Evolutionary conservation across 2,888 invertebrate genomes (phyloP).

Genomic region (Torymus auratus): DNA sequence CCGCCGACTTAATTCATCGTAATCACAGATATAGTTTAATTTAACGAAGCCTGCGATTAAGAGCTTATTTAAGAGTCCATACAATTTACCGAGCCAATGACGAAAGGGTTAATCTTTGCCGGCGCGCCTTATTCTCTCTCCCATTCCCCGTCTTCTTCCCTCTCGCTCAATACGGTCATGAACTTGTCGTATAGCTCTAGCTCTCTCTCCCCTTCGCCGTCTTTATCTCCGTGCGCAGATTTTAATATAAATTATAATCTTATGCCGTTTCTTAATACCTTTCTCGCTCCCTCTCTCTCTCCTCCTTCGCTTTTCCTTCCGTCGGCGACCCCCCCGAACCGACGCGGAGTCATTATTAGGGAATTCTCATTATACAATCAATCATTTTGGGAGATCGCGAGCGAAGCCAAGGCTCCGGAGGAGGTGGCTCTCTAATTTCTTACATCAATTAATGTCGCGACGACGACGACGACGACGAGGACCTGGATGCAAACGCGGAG

Average conservation of each 20-base stretch:
- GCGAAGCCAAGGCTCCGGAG: conserved; percentile 50
- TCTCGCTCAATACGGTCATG: conserved; percentile 55
- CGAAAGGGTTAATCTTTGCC: conserved; percentile 57
- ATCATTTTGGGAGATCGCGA: conserved; percentile 71
- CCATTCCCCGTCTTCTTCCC: no score
- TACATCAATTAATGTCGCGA: conserved; percentile 72
- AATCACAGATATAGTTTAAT: conserved; percentile 50
- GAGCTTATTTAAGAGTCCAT: conserved; percentile 60
- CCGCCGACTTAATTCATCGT: conserved; percentile 21
- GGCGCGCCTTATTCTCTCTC: no score
- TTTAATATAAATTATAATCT: conserved; percentile 77
- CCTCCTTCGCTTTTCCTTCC: not conserved
- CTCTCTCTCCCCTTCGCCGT: conserved; percentile 58
- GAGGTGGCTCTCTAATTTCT: conserved; percentile 69
- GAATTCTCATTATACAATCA: conserved; percentile 75
- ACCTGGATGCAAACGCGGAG: not conserved
- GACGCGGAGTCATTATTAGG: conserved; percentile 73
- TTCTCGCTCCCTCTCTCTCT: conserved; percentile 61
- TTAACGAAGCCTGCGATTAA: conserved; percentile 56
- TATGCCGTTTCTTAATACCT: conserved; percentile 76
- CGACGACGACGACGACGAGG: conserved; percentile 9
- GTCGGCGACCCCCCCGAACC: conserved; percentile 59
- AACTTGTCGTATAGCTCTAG: conserved; percentile 55
- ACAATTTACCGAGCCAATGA: conserved; percentile 58
- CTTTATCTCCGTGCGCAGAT: conserved; percentile 76